Evolutionary conservation across 2,113 vertebrate species (phyloP), one percentile per base, ranked within the genome.

Genomic region (Limanda limanda): DNA sequence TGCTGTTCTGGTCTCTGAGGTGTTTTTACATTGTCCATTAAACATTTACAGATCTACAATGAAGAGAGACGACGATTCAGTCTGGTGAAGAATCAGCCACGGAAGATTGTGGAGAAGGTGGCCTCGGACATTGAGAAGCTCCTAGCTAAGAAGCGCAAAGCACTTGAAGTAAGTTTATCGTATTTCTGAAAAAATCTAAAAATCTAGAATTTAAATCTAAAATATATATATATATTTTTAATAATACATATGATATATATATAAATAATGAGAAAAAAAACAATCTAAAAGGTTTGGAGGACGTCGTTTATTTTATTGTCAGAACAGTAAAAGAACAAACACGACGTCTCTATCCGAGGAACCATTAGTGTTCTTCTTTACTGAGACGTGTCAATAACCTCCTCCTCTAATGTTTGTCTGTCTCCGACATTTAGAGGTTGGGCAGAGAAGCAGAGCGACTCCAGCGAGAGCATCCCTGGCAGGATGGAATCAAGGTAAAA

Each of bases 121-220:
- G 96, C 98, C 0, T 96, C 96, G 10, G 97, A 99, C 86, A 99
- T 99, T 0, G 97, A 99, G 92, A 97, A 92, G 59, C 96, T 99
- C 21, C 93, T 99, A 91, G 96, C 96, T 59, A 98, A 98, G 93
- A 99, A 99, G 86, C 97, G 97, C 79, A 96, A 95, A 91, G 98
- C 98, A 42, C 94, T 99, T 15, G 96, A 97, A 94, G 98, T 99
- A 92, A 95, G 95, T 84, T 65, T 54, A 40, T 47, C 7, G 18
- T 18, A 51, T 51, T 51, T 20, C 5, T 51, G 47, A 18, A 18
- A 51, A 27, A 27, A 27, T n/a, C n/a, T n/a, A n/a, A n/a, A n/a
- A n/a, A n/a, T n/a, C n/a, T n/a, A n/a, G 27, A 27, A 27, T 31
- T 1, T 31, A 31, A 31, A 31, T 31, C 31, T 31, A 31, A 31